Evolutionary conservation across 2,797 vertebrate genomes (phyloP).

Genomic region (Anguilla megastoma): DNA sequence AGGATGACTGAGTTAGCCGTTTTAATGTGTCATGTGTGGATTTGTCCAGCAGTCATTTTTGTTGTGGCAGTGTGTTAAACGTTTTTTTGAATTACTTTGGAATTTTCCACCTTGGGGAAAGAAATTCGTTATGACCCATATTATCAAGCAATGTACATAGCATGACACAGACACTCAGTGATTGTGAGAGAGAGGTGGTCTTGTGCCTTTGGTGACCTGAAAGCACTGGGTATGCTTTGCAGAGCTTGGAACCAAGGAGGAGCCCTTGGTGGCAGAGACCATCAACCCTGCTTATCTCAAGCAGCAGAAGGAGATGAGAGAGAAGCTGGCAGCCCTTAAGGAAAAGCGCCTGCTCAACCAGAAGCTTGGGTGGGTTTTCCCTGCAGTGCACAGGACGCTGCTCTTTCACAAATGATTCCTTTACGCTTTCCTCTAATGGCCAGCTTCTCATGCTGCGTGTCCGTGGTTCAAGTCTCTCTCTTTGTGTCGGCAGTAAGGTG

Average conservation of each 20-base stretch:
- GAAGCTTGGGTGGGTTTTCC: constrained; percentile 77
- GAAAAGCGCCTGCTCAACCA: constrained; percentile 87
- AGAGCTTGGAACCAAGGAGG: constrained; percentile 88
- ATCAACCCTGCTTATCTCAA: constrained; percentile 81
- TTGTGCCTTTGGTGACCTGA: background rate
- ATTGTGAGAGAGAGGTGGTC: background rate
- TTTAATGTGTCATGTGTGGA: background rate
- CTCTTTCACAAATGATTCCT: background rate
- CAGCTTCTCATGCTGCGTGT: background rate
- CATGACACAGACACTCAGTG: background rate
- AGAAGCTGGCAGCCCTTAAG: constrained; percentile 88
- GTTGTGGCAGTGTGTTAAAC: background rate
- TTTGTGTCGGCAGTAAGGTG: constrained; percentile 72
- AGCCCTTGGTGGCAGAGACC: constrained; percentile 78
- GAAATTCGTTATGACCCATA: background rate
- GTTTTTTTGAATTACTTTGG: background rate
- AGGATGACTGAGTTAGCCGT: constrained; percentile 20
- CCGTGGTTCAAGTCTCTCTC: background rate
- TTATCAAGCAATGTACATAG: background rate
- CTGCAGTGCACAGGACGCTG: background rate
- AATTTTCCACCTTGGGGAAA: background rate
- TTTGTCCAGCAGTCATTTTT: background rate
- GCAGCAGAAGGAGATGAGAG: constrained; percentile 83
- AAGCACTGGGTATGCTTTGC: constrained; percentile 4
- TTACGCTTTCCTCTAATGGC: no score